Conservation (phyloP, 2,888 invertebrate species). For the Hecatera dysodea region DNA sequence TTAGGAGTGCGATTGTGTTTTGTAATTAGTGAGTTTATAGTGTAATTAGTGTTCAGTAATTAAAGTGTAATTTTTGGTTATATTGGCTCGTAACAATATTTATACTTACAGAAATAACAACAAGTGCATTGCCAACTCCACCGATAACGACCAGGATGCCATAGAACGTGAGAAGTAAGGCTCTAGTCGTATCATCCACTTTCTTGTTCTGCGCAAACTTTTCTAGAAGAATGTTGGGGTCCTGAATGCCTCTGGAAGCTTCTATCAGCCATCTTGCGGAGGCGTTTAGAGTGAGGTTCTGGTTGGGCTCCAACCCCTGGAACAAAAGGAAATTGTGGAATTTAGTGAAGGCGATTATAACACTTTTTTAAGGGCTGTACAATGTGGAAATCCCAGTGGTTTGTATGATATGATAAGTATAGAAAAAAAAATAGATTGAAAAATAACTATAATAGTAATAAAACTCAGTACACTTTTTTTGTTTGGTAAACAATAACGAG, state of each 20-base stretch:
- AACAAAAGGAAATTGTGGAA: conserved; percentile 71
- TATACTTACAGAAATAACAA: conserved; percentile 93
- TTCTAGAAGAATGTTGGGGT: conserved; percentile 89
- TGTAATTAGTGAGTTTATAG: no score
- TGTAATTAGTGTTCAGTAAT: no score
- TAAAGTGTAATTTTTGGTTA: no score
- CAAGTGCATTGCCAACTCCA: conserved; percentile 96
- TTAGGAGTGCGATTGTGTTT: no score
- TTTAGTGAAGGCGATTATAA: neutral
- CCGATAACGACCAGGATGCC: conserved; percentile 95
- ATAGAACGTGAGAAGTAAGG: conserved; percentile 93
- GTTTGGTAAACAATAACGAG: no score
- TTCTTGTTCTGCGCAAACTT: conserved; percentile 93
- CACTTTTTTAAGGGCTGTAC: no score
- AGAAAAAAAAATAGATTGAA: no score
- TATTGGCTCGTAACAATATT: no score
- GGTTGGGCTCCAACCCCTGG: conserved; percentile 82
- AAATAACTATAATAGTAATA: no score
- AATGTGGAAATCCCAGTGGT: no score
- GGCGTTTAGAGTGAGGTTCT: conserved; percentile 83
- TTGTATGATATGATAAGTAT: no score
- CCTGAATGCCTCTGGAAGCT: conserved; percentile 83
- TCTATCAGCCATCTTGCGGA: conserved; percentile 87
- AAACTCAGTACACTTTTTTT: no score
- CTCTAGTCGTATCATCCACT: conserved; percentile 93